phyloP scores from a whole-genome alignment of 2,113 vertebrate genomes.

The Seriola quinqueradiata region DNA sequence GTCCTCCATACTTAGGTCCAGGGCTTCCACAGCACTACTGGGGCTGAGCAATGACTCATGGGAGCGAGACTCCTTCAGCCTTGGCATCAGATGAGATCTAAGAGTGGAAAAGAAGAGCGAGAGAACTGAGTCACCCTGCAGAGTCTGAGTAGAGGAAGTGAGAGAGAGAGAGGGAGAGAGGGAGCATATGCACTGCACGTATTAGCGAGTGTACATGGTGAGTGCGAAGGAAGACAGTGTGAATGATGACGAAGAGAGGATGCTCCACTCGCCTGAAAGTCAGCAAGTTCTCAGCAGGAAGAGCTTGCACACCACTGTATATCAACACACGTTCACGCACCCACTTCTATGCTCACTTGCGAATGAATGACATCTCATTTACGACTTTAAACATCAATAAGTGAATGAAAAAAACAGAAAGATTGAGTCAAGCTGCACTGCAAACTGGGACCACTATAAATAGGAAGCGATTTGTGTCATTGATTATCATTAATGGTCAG shows the following conservation, averaged over 20 bases:
- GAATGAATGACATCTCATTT: constrained; percentile 35
- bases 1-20: constrained; percentile 99
- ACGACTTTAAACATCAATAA: constrained; percentile 21
- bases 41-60: constrained; percentile 99
- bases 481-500: constrained; percentile 39
- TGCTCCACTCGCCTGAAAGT: constrained; percentile 52
- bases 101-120: constrained; percentile 27
- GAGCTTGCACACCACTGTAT: neutral
- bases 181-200: constrained; percentile 59
- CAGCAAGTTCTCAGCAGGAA: constrained; percentile 30
- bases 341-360: constrained; percentile 13
- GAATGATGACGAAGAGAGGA: constrained; percentile 49
- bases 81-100: constrained; percentile 99
- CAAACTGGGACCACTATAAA: constrained; percentile 10
- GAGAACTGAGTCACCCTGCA: constrained; percentile 55
- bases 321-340: constrained; percentile 3
- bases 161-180: constrained; percentile 45
- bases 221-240: constrained; percentile 51
- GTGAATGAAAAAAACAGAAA: constrained; percentile 7
- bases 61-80: constrained; percentile 98
- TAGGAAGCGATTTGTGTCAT: constrained; percentile 9
- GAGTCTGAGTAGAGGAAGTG: constrained; percentile 29
- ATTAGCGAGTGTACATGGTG: constrained; percentile 43
- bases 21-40: constrained; percentile 95
- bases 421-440: constrained; percentile 29